Conservation (phyloP, 2,797 vertebrate species). For the Enteromius trimaculatus region DNA sequence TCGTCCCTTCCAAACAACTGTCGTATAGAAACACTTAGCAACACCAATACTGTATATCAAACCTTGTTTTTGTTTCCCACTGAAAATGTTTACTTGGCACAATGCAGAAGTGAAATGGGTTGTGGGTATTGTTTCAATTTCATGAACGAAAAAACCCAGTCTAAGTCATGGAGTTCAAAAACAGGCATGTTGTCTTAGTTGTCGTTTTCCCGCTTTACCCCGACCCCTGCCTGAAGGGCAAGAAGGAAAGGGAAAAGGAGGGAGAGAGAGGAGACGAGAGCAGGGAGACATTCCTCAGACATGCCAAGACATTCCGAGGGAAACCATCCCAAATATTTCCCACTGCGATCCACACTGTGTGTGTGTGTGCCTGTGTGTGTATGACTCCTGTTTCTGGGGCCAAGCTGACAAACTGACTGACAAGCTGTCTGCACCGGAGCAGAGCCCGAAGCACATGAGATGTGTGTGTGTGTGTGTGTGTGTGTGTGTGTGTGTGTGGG, state of each 20-base stretch:
- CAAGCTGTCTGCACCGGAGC: constrained; percentile 42
- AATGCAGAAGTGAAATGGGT: constrained; percentile 2
- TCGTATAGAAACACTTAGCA: background rate
- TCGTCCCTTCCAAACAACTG: background rate
- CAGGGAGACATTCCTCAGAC: constrained; percentile 76
- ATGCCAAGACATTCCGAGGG: constrained; percentile 83
- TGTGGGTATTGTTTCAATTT: background rate
- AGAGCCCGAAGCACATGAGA: background rate
- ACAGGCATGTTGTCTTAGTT: background rate
- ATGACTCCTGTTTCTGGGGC: constrained; percentile 67
- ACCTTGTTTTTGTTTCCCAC: background rate
- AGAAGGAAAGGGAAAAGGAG: constrained; percentile 56
- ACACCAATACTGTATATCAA: background rate
- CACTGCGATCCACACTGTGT: constrained; percentile 72
- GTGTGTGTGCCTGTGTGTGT: constrained; percentile 63
- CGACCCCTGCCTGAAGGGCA: constrained; percentile 5
- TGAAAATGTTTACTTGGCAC: background rate
- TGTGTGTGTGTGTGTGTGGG: constrained; percentile 29
- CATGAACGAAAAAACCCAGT: background rate
- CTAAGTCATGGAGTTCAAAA: constrained; percentile 7
- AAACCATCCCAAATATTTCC: constrained; percentile 85
- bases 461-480: constrained; percentile 32
- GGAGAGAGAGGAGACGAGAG: constrained; percentile 24
- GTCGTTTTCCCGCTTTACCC: background rate
- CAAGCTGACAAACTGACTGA: constrained; percentile 52